Conservation (phyloP, 2,113 vertebrate species). For the Myiopsitta monachus region DNA sequence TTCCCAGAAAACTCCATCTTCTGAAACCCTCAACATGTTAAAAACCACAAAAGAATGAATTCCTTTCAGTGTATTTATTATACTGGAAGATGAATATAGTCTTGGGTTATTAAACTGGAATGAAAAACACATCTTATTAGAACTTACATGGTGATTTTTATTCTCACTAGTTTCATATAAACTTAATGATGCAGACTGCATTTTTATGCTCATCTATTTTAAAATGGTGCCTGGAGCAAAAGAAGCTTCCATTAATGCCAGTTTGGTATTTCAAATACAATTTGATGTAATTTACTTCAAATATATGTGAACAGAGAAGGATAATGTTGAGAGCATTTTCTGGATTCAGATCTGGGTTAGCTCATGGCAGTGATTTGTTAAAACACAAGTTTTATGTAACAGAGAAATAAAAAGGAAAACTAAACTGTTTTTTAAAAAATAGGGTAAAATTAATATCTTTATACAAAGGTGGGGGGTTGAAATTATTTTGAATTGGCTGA, state of each 20-base stretch:
- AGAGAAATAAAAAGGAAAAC: not conserved
- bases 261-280: constrained; percentile 89
- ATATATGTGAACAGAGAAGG: constrained; percentile 83
- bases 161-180: constrained; percentile 87
- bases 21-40: constrained; percentile 75
- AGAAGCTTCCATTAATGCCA: constrained; percentile 85
- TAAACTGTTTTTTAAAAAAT: constrained; percentile 12
- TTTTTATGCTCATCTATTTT: constrained; percentile 88
- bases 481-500: not conserved
- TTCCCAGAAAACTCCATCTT: constrained; percentile 82
- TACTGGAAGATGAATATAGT: constrained; percentile 85
- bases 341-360: constrained; percentile 74
- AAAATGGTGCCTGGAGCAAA: constrained; percentile 86
- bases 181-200: constrained; percentile 88
- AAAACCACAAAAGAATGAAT: constrained; percentile 80
- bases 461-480: not conserved
- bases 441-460: constrained; percentile 6
- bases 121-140: constrained; percentile 89
- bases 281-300: constrained; percentile 87
- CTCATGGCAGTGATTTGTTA: constrained; percentile 73
- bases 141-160: constrained; percentile 88
- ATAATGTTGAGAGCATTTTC: constrained; percentile 77
- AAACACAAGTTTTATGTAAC: constrained; percentile 61
- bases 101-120: constrained; percentile 88
- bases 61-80: constrained; percentile 81